Percentiles rank a stretch among this genome's conserved stretches.
Evolutionary conservation across 2,113 vertebrate species (phyloP).

Genomic region (Planiliza haematocheilus): DNA sequence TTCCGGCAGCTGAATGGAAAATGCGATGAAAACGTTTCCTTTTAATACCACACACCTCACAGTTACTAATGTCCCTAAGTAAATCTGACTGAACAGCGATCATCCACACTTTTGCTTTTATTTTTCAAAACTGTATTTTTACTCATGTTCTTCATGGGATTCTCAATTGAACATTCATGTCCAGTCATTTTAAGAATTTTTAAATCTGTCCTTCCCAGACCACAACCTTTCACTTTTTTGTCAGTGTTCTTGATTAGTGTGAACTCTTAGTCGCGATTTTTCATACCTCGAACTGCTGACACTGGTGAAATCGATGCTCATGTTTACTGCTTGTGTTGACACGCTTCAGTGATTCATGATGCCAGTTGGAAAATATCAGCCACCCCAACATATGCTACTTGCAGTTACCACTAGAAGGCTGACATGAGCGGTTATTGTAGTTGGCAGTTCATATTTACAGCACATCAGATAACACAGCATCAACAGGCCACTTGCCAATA

Average conservation of each 20-base stretch:
- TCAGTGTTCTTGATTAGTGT: background rate
- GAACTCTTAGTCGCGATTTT: slow-evolving; percentile 3
- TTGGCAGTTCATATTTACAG: slow-evolving; percentile 36
- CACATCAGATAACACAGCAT: slow-evolving; percentile 39
- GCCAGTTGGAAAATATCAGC: slow-evolving; percentile 25
- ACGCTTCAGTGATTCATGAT: background rate
- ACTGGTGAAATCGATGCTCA: background rate
- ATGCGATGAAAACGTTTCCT: background rate
- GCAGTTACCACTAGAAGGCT: slow-evolving; percentile 21
- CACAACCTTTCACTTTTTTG: background rate
- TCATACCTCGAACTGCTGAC: background rate
- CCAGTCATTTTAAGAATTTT: background rate
- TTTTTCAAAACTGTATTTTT: background rate
- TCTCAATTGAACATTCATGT: too few species aligned
- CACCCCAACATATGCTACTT: slow-evolving; percentile 40
- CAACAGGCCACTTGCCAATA: slow-evolving; percentile 36
- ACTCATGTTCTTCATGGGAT: background rate
- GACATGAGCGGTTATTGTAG: slow-evolving; percentile 27
- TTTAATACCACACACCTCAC: background rate
- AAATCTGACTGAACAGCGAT: background rate
- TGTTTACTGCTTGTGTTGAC: slow-evolving; percentile 1
- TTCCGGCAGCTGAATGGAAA: background rate
- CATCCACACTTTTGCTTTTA: background rate
- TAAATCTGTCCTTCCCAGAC: background rate
- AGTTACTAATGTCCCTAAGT: background rate